Base-by-base conservation (phyloP, 1,140 invertebrate species). In the Grapholita molesta region DNA sequence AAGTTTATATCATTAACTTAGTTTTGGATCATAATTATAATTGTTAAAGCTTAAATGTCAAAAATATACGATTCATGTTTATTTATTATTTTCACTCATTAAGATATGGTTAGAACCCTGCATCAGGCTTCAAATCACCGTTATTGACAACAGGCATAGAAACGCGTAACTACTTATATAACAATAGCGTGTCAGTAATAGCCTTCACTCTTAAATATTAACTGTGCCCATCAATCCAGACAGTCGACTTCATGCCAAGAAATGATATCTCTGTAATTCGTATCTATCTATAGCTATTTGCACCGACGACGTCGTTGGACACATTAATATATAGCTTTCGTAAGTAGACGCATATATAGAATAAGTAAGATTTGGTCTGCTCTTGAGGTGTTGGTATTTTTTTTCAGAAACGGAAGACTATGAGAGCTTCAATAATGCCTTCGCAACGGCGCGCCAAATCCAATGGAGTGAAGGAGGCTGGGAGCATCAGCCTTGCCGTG, bases 351-450 rank as follows among this genome's bases (percentile, higher is more conserved):
- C 72, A 67, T 65, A 24, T 23, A 71, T 61, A 66, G 23, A 57
- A 57, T 64, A 57, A 42, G 18, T 66, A 70, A 70, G 55, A 25
- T 66, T 75, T 70, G 67, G 35, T 70, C 30, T 18, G 48, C 42
- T 64, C 35, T 55, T 11, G 7, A 55, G 15, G 18, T 21, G 28
- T 33, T 28, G 61, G 66, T 71, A 48, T 53, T 67, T 67, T 66
- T 66, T 87, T 86, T 67, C 93, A 97, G 96, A 97, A 97, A 93
- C 94, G 96, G 0, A 97, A 97, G 85, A 96, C 95, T 0, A 88
- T 97, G 70, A 93, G 96, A 72, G 95, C 95, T 11, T 95, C 95
- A 7, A 93, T 96, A 74, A 93, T 96, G 76, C 94, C 94, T 61
- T 94, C 96, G 72, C 94, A 96, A 73, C 94, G 96, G 52, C 92